Evolutionary conservation across 2,888 invertebrate species (phyloP).

Genomic region (Oasisia sp.): DNA sequence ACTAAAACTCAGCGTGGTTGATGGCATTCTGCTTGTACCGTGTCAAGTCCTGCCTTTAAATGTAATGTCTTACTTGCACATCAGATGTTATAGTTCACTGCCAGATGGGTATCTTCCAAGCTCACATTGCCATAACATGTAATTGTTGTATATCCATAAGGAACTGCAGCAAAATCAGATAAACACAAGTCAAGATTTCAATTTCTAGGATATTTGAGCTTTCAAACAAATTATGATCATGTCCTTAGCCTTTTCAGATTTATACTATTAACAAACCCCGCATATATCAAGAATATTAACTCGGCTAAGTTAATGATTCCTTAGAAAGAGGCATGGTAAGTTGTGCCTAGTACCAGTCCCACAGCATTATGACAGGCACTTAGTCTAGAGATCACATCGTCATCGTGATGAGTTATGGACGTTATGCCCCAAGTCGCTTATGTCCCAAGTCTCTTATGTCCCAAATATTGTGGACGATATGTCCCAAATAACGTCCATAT

Average conservation of each 20-base stretch:
- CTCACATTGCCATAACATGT: not conserved
- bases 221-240: too few species aligned
- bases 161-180: not conserved
- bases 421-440: too few species aligned
- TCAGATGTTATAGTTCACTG: not conserved
- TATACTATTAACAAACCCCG: not conserved
- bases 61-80: not conserved
- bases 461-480: too few species aligned
- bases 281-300: not conserved
- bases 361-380: too few species aligned
- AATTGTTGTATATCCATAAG: not conserved
- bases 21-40: slow-evolving; percentile 50
- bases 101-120: not conserved
- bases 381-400: too few species aligned
- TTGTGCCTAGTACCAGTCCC: too few species aligned
- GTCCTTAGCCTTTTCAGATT: not conserved
- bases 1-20: slow-evolving; percentile 53
- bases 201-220: too few species aligned
- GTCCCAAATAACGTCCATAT: too few species aligned
- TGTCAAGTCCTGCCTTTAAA: not conserved
- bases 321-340: too few species aligned
- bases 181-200: not conserved
- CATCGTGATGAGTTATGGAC: too few species aligned
- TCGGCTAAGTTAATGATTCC: too few species aligned
- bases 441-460: too few species aligned